Conservation (phyloP, 2,113 vertebrate species). For the Lathamus discolor region DNA sequence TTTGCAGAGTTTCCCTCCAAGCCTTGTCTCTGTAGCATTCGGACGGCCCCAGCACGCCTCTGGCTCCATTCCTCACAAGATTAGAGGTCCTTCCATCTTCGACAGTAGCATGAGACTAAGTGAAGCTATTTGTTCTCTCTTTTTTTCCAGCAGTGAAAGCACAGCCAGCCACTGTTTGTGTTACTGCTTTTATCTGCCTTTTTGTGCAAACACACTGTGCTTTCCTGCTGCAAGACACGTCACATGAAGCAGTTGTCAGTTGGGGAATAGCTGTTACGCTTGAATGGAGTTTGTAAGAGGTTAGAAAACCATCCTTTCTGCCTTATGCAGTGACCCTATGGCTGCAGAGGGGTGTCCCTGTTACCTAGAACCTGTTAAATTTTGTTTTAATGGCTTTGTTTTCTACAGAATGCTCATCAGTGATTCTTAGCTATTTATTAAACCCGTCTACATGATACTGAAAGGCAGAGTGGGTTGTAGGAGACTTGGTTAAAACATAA, state of each 20-base stretch:
- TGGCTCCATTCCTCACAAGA: constrained; percentile 18
- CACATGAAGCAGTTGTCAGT: background rate
- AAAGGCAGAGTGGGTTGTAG: background rate
- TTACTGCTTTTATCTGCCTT: background rate
- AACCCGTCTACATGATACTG: background rate
- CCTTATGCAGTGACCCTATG: background rate
- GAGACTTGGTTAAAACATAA: background rate
- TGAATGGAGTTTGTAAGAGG: background rate
- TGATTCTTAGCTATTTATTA: background rate
- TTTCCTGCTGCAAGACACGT: background rate
- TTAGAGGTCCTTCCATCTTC: background rate
- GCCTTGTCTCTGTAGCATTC: background rate
- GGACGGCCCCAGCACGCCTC: background rate
- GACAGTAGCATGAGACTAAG: background rate
- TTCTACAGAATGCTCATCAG: background rate
- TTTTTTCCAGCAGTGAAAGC: background rate
- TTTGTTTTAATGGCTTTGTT: background rate
- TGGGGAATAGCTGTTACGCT: background rate
- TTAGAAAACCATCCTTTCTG: background rate
- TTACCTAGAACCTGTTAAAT: background rate
- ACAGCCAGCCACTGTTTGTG: constrained; percentile 3
- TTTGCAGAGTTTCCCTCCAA: background rate
- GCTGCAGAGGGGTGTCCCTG: background rate
- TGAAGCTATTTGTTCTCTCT: constrained; percentile 32
- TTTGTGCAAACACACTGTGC: background rate